These are phyloP conservation scores for Thera obeliscata DNA, from an alignment of 2,888 invertebrate species.

Conservation along the genomic window DNA sequence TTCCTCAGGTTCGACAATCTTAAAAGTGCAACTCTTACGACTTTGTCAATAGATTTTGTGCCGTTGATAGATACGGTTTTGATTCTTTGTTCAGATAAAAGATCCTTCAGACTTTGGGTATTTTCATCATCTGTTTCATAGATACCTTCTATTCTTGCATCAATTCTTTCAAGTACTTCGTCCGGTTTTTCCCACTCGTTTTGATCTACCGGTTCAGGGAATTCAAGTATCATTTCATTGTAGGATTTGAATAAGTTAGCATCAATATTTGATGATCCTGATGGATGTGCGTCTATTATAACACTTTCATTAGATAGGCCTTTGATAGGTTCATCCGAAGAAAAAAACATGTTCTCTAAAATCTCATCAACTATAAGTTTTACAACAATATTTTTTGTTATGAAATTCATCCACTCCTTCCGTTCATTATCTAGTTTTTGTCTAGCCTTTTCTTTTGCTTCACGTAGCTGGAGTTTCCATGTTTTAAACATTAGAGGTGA, in stretches of 20 bases:
- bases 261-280: slow-evolving; percentile 61
- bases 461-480: slow-evolving; percentile 71
- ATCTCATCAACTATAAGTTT: slow-evolving; percentile 67
- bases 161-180: slow-evolving; percentile 74
- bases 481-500: slow-evolving; percentile 59
- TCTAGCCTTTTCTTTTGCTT: slow-evolving; percentile 61
- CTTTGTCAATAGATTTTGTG: slow-evolving; percentile 62
- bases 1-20: slow-evolving; percentile 65
- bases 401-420: slow-evolving; percentile 59
- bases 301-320: slow-evolving; percentile 61
- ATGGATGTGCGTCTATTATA: slow-evolving; percentile 76
- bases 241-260: slow-evolving; percentile 63
- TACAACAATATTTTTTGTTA: slow-evolving; percentile 60
- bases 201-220: slow-evolving; percentile 78
- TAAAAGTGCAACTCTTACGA: slow-evolving; percentile 55
- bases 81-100: slow-evolving; percentile 71
- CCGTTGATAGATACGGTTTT: slow-evolving; percentile 72
- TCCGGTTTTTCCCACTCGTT: slow-evolving; percentile 79
- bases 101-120: slow-evolving; percentile 65
- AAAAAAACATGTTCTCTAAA: slow-evolving; percentile 48
- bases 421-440: slow-evolving; percentile 52
- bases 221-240: slow-evolving; percentile 66
- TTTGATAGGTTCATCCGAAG: slow-evolving; percentile 40
- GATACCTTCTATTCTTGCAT: slow-evolving; percentile 69
- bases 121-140: slow-evolving; percentile 75